These are phyloP conservation scores for Caenorhabditis briggsae DNA, from an alignment of 1,140 invertebrate genomes.

Conservation along the genomic window DNA sequence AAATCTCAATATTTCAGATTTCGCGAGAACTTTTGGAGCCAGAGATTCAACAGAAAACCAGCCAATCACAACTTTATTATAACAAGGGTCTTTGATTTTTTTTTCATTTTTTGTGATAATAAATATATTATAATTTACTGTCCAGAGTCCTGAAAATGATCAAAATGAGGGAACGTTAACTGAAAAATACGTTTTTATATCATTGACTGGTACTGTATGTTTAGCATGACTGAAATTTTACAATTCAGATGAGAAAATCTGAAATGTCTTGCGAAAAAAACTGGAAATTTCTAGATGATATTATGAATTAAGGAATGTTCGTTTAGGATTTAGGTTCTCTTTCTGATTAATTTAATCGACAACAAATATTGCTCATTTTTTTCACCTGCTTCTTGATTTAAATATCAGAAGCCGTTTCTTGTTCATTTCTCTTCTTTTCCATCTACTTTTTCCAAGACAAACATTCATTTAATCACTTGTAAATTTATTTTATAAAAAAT, in stretches of 20 bases:
- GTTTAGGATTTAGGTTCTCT: too few species aligned
- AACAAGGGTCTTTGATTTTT: conserved; percentile 78
- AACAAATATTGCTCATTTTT: not conserved
- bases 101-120: conserved; percentile 1
- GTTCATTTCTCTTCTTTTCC: not conserved
- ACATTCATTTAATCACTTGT: not conserved
- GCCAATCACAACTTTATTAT: conserved; percentile 72
- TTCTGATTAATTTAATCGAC: too few species aligned
- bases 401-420: not conserved
- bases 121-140: too few species aligned
- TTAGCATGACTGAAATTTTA: too few species aligned
- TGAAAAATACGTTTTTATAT: too few species aligned
- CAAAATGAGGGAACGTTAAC: too few species aligned
- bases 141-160: too few species aligned
- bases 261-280: too few species aligned
- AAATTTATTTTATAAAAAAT: not conserved
- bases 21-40: conserved; percentile 73
- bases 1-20: conserved; percentile 69
- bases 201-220: too few species aligned
- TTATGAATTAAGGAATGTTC: too few species aligned
- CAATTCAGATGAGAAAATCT: too few species aligned
- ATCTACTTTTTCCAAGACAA: not conserved
- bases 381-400: not conserved
- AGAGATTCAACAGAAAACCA: conserved; percentile 76
- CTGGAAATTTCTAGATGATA: too few species aligned